These are phyloP conservation scores for Galerucella calmariensis DNA, from an alignment of 2,888 invertebrate species.

Conservation along the genomic window DNA sequence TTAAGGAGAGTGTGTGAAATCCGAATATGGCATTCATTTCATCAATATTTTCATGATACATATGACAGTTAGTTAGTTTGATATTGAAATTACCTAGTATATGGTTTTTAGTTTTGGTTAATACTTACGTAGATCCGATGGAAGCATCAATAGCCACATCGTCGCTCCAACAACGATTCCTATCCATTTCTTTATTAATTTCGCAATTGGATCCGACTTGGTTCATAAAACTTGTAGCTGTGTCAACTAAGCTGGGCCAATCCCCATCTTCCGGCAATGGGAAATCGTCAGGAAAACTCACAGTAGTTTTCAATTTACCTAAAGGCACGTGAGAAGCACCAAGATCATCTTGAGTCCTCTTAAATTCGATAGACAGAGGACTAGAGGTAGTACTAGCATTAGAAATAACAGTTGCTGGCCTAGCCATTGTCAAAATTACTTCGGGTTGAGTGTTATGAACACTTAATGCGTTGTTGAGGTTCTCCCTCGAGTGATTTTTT, in stretches of 20 bases:
- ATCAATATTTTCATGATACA: no score
- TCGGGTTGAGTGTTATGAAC: constrained; percentile 66
- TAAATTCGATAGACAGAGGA: constrained; percentile 69
- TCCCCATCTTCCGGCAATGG: constrained; percentile 79
- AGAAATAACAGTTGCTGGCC: constrained; percentile 75
- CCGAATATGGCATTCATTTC: no score
- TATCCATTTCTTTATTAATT: constrained; percentile 35
- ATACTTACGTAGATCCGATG: constrained; percentile 61
- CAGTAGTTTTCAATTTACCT: constrained; percentile 50
- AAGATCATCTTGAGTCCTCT: constrained; percentile 68
- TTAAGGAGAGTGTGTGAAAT: no score
- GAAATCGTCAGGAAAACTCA: constrained; percentile 63
- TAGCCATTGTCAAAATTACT: constrained; percentile 73
- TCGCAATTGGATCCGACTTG: constrained; percentile 51
- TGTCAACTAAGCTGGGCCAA: constrained; percentile 84
- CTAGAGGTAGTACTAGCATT: constrained; percentile 72
- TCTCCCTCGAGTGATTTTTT: constrained; percentile 59
- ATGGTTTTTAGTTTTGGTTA: background rate
- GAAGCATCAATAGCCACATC: constrained; percentile 63
- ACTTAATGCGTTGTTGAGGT: constrained; percentile 59
- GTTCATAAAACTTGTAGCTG: constrained; percentile 74
- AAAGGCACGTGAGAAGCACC: constrained; percentile 58
- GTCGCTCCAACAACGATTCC: constrained; percentile 54
- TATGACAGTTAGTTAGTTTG: background rate
- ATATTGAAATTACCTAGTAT: background rate